Base-by-base conservation (phyloP, 2,888 invertebrate species). In the Pocota personata region DNA sequence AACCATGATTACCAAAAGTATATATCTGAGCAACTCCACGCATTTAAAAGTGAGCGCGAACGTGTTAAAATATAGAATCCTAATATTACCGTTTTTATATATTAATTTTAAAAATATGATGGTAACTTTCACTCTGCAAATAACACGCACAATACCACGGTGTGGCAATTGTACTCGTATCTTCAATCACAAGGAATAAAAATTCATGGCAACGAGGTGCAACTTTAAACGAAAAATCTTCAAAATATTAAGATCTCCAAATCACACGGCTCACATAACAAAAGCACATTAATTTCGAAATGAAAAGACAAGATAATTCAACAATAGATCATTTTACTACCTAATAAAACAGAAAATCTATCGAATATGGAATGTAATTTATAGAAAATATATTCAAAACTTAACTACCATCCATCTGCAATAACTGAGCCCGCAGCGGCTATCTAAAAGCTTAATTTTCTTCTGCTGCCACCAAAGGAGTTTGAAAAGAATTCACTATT, bases 381-480 rank as follows among this genome's bases (percentile, higher is more conserved):
- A 73, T 73, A 19, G 55, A 30, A 60, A 82, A 66, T 60, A 66
- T 82, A 82, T 82, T 78, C 78, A 55, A 57, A 40, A 52, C 32
- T 7, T 72, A 75, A 73, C 62, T 73, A 55, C 73, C 78, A 78
- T 62, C 57, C 30, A 32, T 19, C 27, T 12, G 40, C 62, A 73
- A 73, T 66, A 43, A 50, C 64, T 27, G 35, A 27, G 66, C 67
- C 83, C 67, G 67, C 73, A 50, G 78, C 67, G 55, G 55, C 37
- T 14, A 43, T 32, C 52, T 77, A 30, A 60, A 72, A 72, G 72
- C 72, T 72, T 58, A 82, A 78, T 73, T 73, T 58, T 62, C 37
- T 24, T 48, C 16, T 30, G n/a, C 40, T 78, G 72, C 78, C 78
- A 78, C 78, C 55, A 82, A 55, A 69, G 62, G 60, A 75, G 76